These are phyloP conservation scores for Cyrtodaria siliqua DNA, from an alignment of 2,888 invertebrate species.

Conservation along the genomic window DNA sequence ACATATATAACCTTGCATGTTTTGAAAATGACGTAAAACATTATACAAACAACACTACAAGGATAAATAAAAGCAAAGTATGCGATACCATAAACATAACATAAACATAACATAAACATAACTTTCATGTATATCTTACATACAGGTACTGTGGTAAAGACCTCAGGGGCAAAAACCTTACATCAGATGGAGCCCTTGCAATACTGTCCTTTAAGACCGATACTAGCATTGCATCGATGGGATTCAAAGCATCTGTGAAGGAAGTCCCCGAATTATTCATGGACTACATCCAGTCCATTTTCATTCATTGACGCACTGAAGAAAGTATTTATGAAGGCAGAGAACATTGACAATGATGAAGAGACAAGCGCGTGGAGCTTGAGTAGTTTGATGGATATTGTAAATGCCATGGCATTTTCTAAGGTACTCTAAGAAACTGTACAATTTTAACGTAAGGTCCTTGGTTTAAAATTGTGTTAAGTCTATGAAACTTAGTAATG, in stretches of 20 bases:
- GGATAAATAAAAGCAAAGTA: neutral
- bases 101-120: neutral
- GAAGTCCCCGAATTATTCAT: constrained; percentile 3
- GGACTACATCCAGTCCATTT: constrained; percentile 14
- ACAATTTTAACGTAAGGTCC: too few relatives aligned
- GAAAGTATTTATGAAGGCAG: constrained; percentile 10
- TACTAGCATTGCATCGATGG: constrained; percentile 16
- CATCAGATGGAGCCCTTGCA: constrained; percentile 47
- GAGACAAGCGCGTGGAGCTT: constrained; percentile 11
- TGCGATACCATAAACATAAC: neutral
- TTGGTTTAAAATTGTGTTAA: too few relatives aligned
- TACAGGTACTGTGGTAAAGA: constrained; percentile 54
- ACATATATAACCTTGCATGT: too few relatives aligned
- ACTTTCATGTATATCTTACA: neutral
- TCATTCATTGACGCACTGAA: constrained; percentile 33
- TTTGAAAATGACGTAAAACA: neutral
- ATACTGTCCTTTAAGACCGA: constrained; percentile 41
- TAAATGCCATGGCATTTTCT: constrained; percentile 45
- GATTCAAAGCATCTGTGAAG: constrained; percentile 31
- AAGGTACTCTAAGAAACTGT: constrained; percentile 21
- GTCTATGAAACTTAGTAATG: too few relatives aligned
- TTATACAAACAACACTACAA: neutral
- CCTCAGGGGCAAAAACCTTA: constrained; percentile 40
- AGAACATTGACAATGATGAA: neutral
- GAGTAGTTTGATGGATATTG: constrained; percentile 23